Evolutionary conservation across 30 jellyfish, hydroid and myxozoan genomes (phyloP).

Genomic region (Aurelia aurita complex sp. Pacific): DNA sequence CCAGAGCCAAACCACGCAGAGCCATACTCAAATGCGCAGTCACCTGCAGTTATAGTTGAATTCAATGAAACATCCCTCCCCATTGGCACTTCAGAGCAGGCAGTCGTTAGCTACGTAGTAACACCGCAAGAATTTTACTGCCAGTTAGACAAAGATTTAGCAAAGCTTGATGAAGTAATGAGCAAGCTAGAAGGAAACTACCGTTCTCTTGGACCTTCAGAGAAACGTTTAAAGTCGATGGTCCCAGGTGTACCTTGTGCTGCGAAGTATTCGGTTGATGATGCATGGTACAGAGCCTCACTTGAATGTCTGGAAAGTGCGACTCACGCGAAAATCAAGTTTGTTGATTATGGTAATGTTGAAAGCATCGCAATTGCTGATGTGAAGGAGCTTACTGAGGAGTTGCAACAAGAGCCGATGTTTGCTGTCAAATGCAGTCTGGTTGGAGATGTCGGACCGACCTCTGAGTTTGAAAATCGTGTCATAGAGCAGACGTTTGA

Average conservation of each 20-base stretch:
- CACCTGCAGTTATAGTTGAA: slow-evolving; percentile 64
- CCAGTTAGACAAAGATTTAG: slow-evolving; percentile 40
- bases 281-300: slow-evolving; percentile 52
- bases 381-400: slow-evolving; percentile 35
- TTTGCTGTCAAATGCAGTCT: slow-evolving; percentile 27
- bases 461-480: slow-evolving; percentile 16
- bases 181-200: slow-evolving; percentile 20
- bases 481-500: slow-evolving; percentile 19
- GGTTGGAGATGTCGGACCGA: slow-evolving; percentile 32
- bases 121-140: slow-evolving; percentile 57
- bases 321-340: slow-evolving; percentile 20
- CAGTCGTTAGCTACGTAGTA: slow-evolving; percentile 38
- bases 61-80: slow-evolving; percentile 6
- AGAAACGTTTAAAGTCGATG: too few species aligned
- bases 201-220: slow-evolving; percentile 1
- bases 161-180: slow-evolving; percentile 49
- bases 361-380: slow-evolving; percentile 52
- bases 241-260: slow-evolving; percentile 57
- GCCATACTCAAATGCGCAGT: neutral
- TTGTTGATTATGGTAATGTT: slow-evolving; percentile 80
- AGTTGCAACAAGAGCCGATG: slow-evolving; percentile 39
- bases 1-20: slow-evolving; percentile 1
- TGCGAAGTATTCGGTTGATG: slow-evolving; percentile 37
- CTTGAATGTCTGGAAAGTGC: slow-evolving; percentile 17
- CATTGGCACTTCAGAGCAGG: slow-evolving; percentile 22